Evolutionary conservation across 92 coral and sea anemone species (phyloP).

Genomic region (Metridium senile): DNA sequence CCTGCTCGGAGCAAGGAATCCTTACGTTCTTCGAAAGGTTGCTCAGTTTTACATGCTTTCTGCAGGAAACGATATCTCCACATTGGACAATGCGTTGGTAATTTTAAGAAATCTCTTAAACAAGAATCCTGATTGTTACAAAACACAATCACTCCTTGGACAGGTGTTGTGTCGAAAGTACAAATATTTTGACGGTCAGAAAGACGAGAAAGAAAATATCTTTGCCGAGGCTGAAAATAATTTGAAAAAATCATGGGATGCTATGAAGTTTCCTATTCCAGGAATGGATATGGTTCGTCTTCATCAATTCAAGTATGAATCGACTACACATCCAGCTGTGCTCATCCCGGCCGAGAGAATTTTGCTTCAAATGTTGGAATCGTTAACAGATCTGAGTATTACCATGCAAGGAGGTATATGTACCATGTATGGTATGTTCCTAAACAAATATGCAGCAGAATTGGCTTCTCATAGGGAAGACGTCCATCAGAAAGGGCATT

Average conservation of each 20-base stretch:
- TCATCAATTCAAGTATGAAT: background rate
- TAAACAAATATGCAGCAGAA: background rate
- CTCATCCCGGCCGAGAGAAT: constrained; percentile 8
- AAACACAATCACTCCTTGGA: background rate
- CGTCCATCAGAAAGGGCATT: background rate
- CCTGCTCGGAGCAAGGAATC: background rate
- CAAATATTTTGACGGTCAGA: background rate
- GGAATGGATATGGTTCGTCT: constrained; percentile 11
- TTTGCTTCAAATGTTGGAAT: background rate
- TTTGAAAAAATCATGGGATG: constrained; percentile 7
- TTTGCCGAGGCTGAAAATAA: constrained; percentile 10
- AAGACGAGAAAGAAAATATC: background rate
- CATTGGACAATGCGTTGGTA: constrained; percentile 8
- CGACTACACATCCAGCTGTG: background rate
- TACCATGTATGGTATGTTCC: background rate
- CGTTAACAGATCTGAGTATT: background rate
- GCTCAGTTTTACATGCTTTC: constrained; percentile 16
- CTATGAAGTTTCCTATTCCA: background rate
- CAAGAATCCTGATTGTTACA: background rate
- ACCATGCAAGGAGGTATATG: background rate
- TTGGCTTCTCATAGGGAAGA: background rate
- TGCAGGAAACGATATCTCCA: background rate
- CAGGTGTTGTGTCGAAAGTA: background rate
- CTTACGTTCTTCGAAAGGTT: constrained; percentile 14
- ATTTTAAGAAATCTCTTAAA: background rate